Base-by-base conservation (phyloP, 2,888 invertebrate species). In the Lomographa bimaculata region DNA sequence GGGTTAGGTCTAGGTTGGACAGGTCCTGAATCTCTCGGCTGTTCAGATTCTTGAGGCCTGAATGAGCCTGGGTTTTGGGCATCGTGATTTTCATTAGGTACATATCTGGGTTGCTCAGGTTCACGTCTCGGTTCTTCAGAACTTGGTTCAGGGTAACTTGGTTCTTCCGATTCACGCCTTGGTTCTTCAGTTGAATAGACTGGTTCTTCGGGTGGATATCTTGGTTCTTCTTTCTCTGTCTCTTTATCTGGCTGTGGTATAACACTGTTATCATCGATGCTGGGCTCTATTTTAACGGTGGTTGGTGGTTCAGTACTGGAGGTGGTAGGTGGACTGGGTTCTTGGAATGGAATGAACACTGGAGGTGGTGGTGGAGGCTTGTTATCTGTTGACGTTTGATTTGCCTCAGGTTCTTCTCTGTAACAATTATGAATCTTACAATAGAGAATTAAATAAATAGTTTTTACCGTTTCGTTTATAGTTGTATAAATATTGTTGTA, bases 91-190 rank as follows among this genome's bases (percentile, higher is more conserved):
- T 29, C 20, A 19, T 11, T 9, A 28, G 18, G 30, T 14, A 48
- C 33, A 24, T 32, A 25, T 16, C n/a, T 24, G n/a, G 42, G 48
- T 10, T 38, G 41, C 19, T 45, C 44, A 4, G 40, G 39, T 23
- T 37, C 12, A 7, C 40, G 43, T 17, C 41, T 38, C 7, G 27
- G 10, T 38, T 46, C 41, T 8, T 59, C 52, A 11, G 48, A 57
- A 1, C 3, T 19, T 14, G 14, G 2, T 4, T 14, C 14, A 2
- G 14, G 14, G 5, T 10, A n/a, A 3, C 8, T 29, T 3, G 7
- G 10, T 37, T 46, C 41, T 7, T 59, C 52, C 12, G 45, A 46
- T 17, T 20, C 46, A 7, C 34, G 35, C 24, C 23, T 34, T 11
- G 50, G 45, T 9, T 38, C 40, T 34, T 46, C 39, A 11, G 41